Evolutionary conservation across 64 coral and sea anemone genomes (phyloP).

Genomic region (Catalaphyllia jardinei): DNA sequence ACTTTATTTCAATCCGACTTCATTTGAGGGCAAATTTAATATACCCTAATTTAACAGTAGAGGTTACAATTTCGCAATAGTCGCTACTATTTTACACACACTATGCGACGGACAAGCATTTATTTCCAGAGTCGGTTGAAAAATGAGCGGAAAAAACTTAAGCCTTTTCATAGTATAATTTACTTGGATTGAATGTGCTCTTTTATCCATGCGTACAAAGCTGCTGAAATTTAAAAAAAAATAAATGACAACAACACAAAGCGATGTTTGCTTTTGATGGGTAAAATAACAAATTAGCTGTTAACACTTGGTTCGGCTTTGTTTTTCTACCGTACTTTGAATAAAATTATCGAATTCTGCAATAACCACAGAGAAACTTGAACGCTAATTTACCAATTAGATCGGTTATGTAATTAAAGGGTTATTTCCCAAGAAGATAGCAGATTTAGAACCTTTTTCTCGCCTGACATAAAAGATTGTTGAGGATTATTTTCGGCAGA

Average conservation of each 20-base stretch:
- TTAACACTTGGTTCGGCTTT: background rate
- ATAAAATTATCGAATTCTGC: conserved; percentile 5
- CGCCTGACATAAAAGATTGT: background rate
- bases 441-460: background rate
- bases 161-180: no score
- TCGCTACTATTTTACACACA: no score
- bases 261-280: background rate
- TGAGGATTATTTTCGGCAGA: background rate
- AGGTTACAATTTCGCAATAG: no score
- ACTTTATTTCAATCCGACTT: no score
- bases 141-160: no score
- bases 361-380: background rate
- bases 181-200: no score
- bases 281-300: background rate
- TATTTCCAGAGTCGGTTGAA: no score
- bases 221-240: background rate
- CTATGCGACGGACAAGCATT: no score
- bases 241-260: background rate
- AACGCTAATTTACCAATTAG: background rate
- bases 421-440: background rate
- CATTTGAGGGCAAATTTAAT: no score
- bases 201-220: no score
- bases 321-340: background rate
- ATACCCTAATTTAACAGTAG: no score
- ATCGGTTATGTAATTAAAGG: background rate